Conservation (phyloP, 2,888 invertebrate species). For the Pharmacophagus antenor region DNA sequence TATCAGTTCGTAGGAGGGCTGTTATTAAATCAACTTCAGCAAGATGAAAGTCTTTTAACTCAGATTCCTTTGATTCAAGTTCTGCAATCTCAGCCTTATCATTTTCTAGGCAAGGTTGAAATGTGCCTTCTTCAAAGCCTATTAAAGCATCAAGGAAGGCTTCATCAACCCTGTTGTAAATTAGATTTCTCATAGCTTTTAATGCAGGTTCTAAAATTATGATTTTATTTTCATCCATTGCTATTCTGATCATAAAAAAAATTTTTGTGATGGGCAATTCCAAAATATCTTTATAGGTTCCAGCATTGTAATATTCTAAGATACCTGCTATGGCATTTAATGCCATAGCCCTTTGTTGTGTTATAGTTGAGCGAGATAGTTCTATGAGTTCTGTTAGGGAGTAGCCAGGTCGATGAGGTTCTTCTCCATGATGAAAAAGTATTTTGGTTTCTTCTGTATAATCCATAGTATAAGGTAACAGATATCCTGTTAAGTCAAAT, state of each 20-base stretch:
- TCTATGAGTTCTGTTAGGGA: slow-evolving; percentile 93
- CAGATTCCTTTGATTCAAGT: slow-evolving; percentile 76
- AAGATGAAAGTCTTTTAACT: slow-evolving; percentile 92
- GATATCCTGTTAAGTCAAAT: slow-evolving; percentile 90
- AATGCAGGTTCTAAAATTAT: slow-evolving; percentile 88
- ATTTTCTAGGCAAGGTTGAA: slow-evolving; percentile 82
- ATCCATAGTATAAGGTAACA: slow-evolving; percentile 86
- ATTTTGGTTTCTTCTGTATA: slow-evolving; percentile 78
- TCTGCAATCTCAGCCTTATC: slow-evolving; percentile 78
- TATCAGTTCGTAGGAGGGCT: slow-evolving; percentile 86
- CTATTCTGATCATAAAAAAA: slow-evolving; percentile 90
- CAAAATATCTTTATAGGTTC: slow-evolving; percentile 88
- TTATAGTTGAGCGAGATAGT: slow-evolving; percentile 87
- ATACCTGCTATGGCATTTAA: slow-evolving; percentile 90
- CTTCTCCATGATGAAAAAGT: slow-evolving; percentile 96
- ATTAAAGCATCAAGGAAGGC: slow-evolving; percentile 84
- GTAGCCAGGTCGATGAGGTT: slow-evolving; percentile 94
- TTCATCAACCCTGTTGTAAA: slow-evolving; percentile 90
- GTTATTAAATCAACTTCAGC: slow-evolving; percentile 90
- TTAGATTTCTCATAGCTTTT: slow-evolving; percentile 86
- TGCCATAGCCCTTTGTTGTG: slow-evolving; percentile 91
- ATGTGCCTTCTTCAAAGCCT: slow-evolving; percentile 83
- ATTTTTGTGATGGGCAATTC: slow-evolving; percentile 88
- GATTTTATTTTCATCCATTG: slow-evolving; percentile 90
- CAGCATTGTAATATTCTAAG: slow-evolving; percentile 84